Evolutionary conservation across 2,113 vertebrate species (phyloP), one percentile per base, ranked within the genome.

Genomic region (Pluvialis apricaria): DNA sequence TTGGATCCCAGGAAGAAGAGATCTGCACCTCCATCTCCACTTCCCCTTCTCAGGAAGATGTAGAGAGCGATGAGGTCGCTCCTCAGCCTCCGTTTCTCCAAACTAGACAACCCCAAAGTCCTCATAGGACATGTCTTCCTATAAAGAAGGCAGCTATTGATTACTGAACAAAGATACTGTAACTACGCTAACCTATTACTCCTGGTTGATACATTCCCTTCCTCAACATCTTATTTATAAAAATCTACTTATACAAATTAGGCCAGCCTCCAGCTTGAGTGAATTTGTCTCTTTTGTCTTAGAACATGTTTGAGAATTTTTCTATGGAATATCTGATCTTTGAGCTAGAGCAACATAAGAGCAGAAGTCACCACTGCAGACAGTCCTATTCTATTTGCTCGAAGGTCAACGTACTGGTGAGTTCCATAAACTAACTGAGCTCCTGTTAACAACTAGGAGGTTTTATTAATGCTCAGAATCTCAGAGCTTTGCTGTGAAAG

Each of bases 101-200:
- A 42, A 68, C 26, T 26, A 34, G 34, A 61, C 21, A 45, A 69
- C 7, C 4, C 34, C 22, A 44, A 34, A 21, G 34, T 51, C 29
- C 29, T 75, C 15, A 36, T 0, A 25, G 47, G 26, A 42, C 22
- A 25, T 1, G 1, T 6, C 13, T 55, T 65, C 16, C 3, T 4
- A 13, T 49, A 29, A 70, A 55, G 44, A 40, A 38, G 29, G 25
- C 10, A 79, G 28, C 9, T 70, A 38, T 24, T 91, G n/a, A 38
- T 61, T 65, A 36, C 15, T 45, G 45, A 70, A 61, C 15, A 51
- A 76, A 73, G 25, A 36, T 45, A 47, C 25, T 81, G 32, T 32
- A 15, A 38, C 24, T 78, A 29, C 13, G 52, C 4, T 79, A 31
- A 5, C 55, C 12, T 47, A 0, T 42, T 18, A 34, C 18, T 75